Evolutionary conservation across 2,113 vertebrate species (phyloP).

Genomic region (Cathartes aura): DNA sequence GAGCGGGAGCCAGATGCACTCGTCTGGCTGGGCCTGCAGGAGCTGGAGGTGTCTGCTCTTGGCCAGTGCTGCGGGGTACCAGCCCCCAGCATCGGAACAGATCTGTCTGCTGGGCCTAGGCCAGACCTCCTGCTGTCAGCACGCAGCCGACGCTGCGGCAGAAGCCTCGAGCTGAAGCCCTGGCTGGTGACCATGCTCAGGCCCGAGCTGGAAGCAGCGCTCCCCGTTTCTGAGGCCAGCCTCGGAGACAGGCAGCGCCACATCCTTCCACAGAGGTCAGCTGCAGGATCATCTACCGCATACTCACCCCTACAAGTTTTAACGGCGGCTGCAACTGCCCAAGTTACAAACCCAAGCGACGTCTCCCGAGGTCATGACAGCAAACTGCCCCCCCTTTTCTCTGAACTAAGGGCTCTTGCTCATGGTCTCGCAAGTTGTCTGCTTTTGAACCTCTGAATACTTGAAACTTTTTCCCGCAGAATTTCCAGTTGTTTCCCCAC

Average conservation of each 20-base stretch:
- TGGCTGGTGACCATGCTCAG: neutral
- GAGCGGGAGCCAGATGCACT: neutral
- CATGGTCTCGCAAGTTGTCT: neutral
- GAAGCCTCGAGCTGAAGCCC: neutral
- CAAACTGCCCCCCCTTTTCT: neutral
- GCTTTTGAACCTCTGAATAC: neutral
- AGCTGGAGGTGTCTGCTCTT: neutral
- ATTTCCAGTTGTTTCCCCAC: neutral
- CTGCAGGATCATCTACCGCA: neutral
- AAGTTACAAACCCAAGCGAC: neutral
- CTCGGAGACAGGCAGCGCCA: fast-evolving
- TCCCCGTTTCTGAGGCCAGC: neutral
- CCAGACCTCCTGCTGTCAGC: neutral
- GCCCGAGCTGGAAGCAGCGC: neutral
- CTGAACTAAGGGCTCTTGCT: neutral
- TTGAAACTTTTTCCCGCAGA: neutral
- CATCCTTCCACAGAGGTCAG: neutral
- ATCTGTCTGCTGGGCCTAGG: neutral
- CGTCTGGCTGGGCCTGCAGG: neutral
- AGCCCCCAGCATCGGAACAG: neutral
- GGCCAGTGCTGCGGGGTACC: too few species aligned
- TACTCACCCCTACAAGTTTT: neutral
- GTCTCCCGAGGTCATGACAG: neutral
- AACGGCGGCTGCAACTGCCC: neutral
- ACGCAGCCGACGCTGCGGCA: fast-evolving